A percentile compares a stretch with the other conserved stretches of the same genome.
Evolutionary conservation across 2,888 invertebrate genomes (phyloP).

Genomic region (Drosophila pegasa): DNA sequence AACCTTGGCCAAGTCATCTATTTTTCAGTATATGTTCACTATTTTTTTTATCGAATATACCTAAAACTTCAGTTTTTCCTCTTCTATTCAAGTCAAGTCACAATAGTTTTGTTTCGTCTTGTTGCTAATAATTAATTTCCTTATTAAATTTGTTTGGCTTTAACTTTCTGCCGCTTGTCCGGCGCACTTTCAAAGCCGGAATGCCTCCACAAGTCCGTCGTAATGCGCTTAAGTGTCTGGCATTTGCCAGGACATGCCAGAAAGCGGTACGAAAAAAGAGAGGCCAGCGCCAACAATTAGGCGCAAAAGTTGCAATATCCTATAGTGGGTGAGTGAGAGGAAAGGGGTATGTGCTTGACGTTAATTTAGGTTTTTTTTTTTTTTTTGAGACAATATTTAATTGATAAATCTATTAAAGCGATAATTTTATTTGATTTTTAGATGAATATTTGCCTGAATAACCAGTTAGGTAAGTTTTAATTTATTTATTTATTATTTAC

Average conservation of each 20-base stretch:
- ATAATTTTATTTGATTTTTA: not conserved
- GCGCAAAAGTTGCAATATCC: conserved; percentile 34
- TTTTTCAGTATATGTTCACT: too few relatives aligned
- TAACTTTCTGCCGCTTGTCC: not conserved
- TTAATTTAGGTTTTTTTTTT: not conserved
- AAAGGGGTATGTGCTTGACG: not conserved
- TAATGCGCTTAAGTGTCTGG: conserved; percentile 59
- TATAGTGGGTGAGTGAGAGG: not conserved
- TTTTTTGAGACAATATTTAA: not conserved
- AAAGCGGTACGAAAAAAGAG: conserved; percentile 15
- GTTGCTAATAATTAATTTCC: not conserved
- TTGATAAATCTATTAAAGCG: not conserved
- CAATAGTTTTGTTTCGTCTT: too few relatives aligned
- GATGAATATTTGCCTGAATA: not conserved
- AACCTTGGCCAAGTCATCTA: too few relatives aligned
- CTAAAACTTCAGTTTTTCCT: too few relatives aligned
- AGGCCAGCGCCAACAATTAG: conserved; percentile 16
- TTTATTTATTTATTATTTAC: too few relatives aligned
- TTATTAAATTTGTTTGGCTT: conserved; percentile 36
- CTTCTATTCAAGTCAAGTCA: too few relatives aligned
- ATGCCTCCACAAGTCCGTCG: conserved; percentile 37
- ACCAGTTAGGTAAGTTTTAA: too few relatives aligned
- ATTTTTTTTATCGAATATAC: too few relatives aligned
- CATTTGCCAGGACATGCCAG: conserved; percentile 17
- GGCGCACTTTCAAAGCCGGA: conserved; percentile 20